Base-by-base conservation (phyloP, 2,797 vertebrate genomes). In the Cryptoblepharus egeriae region DNA sequence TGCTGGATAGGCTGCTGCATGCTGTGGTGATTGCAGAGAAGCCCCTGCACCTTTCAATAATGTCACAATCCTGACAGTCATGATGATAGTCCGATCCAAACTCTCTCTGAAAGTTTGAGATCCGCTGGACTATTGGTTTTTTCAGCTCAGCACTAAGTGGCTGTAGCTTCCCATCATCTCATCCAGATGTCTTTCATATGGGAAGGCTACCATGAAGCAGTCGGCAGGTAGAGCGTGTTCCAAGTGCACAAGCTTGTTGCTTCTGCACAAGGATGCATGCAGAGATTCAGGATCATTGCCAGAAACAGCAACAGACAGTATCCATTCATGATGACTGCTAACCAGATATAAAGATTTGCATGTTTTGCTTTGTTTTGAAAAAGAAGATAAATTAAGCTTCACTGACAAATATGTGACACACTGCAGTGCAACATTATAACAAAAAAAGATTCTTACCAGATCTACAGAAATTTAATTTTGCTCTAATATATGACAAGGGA, bases 301-400 rank as follows among this genome's bases (percentile, higher is more conserved):
- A 73, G n/a, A 73, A 73, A 35, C 71, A 55, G 18, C 30, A 20
- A 72, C 18, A 22, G 70, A 55, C 45, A 72, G 30, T 9, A 30
- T 30, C 69, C 26, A n/a, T n/a, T 1, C 18, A 35, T 32, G 86
- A 85, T 77, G 86, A 88, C 79, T 85, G 83, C 79, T 18, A 86
- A 76, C 37, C 82, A 90, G 86, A 87, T 85, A 73, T 9, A 80
- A 80, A 9, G 81, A 82, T 86, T 87, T 82, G 45, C 12, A 83
- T 71, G 83, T 82, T 58, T 81, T 57, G 49, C 2, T 81, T 28
- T 81, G 61, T n/a, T n/a, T n/a, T n/a, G 89, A 88, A n/a, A 37
- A 16, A 77, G 61, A 88, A 67, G 58, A 68, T 52, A 67, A 55
- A 55, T 18, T 37, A 28, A 16, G 24, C 6, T 30, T 55, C 63